A percentile compares a stretch with the other conserved stretches of the same genome.
Conservation (phyloP, 1,140 invertebrate species). For the Zaprionus lachaisei region DNA sequence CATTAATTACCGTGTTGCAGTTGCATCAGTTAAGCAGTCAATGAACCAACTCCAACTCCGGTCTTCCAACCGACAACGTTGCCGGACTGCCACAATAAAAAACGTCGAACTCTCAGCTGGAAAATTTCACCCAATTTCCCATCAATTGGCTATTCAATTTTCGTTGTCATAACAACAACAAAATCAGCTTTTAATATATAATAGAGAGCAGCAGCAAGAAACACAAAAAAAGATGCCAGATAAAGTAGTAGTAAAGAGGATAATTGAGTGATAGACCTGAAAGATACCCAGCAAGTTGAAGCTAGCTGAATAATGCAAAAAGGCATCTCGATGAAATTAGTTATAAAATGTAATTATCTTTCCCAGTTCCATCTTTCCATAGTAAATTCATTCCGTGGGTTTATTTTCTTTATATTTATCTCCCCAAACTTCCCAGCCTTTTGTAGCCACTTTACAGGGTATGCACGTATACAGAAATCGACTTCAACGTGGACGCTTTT, state of each 20-base stretch:
- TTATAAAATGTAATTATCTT: no score
- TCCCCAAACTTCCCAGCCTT: not conserved
- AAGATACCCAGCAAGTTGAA: not conserved
- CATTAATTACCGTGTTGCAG: constrained; percentile 66
- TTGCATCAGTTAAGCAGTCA: constrained; percentile 73
- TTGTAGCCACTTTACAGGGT: not conserved
- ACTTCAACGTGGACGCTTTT: constrained; percentile 52
- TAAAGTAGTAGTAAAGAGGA: constrained; percentile 20
- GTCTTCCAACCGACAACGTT: not conserved
- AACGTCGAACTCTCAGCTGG: constrained; percentile 15
- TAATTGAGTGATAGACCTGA: not conserved
- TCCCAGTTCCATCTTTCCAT: not conserved
- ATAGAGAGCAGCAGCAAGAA: constrained; percentile 33
- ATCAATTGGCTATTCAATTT: constrained; percentile 64
- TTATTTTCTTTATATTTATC: not conserved
- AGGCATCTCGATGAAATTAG: no score
- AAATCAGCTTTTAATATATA: constrained; percentile 69
- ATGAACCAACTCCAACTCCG: constrained; percentile 50
- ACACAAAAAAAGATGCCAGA: constrained; percentile 9
- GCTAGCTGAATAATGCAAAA: not conserved
- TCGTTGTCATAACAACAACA: constrained; percentile 66
- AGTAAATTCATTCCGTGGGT: not conserved
- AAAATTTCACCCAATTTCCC: constrained; percentile 73
- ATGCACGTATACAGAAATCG: constrained; percentile 9
- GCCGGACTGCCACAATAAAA: constrained; percentile 3